A percentile compares a stretch with the other conserved stretches of the same genome.
These are phyloP conservation scores for Dysidea cf. avara DNA, from an alignment of 37 sponge, comb jelly and placozoan genomes.

Conservation along the genomic window DNA sequence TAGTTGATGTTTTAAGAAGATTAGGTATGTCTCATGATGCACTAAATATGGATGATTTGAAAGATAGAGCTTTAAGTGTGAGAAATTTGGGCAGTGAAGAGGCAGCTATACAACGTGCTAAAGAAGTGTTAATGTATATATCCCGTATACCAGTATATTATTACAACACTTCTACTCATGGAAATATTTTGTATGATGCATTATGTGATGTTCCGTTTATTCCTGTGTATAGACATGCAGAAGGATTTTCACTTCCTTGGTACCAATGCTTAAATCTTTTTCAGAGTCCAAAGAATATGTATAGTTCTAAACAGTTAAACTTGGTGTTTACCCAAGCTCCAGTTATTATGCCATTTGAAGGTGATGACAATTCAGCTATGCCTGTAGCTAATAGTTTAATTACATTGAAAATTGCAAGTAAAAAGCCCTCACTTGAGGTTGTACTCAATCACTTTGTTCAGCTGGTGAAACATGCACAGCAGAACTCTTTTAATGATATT, in stretches of 20 bases:
- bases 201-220: conserved; percentile 38
- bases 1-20: background rate
- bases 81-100: background rate
- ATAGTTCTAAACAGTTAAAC: background rate
- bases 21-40: conserved; percentile 37
- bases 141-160: no score
- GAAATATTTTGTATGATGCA: background rate
- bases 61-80: conserved; percentile 46
- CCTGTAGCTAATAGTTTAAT: no score
- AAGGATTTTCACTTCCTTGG: conserved; percentile 43
- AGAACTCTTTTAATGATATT: background rate
- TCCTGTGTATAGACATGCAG: conserved; percentile 10
- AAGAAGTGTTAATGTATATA: conserved; percentile 20
- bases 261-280: background rate
- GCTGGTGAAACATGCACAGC: conserved; percentile 3
- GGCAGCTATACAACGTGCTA: conserved; percentile 22
- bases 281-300: conserved; percentile 18
- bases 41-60: conserved; percentile 21
- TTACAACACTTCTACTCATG: background rate
- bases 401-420: background rate
- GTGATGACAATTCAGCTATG: no score
- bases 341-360: conserved; percentile 4
- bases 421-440: background rate
- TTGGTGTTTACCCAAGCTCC: conserved; percentile 27
- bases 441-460: conserved; percentile 17